Evolutionary conservation across 2,797 vertebrate genomes (phyloP), one percentile per base, ranked within the genome.

Genomic region (Pempheris klunzingeri): DNA sequence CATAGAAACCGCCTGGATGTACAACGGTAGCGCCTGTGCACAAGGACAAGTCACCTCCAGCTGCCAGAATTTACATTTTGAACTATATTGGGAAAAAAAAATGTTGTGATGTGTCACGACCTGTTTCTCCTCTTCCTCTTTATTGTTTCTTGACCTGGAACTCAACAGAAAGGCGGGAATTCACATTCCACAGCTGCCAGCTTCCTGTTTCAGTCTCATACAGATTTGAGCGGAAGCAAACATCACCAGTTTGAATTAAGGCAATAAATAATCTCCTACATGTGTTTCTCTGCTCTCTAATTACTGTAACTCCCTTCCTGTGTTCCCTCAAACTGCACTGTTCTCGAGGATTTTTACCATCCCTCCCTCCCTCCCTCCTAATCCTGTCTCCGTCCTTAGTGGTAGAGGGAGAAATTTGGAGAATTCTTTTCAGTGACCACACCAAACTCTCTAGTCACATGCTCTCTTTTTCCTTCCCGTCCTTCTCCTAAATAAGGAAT

Each of bases 401-500:
- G 87, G 89, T 85, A 46, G 64, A 86, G 71, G 41, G 72, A 93
- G 88, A 93, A 83, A 94, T 94, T 80, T 91, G 70, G 81, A 91
- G 90, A 94, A 95, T 95, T 94, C 88, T 32, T 90, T 82, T 89
- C 87, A 82, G 85, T 84, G 80, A 92, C 92, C 91, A 90, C 87
- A 92, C 90, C 77, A 87, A 83, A 82, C 87, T 78, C 78, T 87
- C 69, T 78, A 73, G 89, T 93, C 91, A 90, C 85, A 86, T 90
- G 87, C 18, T 58, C 78, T 55, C 76, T 76, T 88, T 90, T 84
- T 90, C 84, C 90, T 81, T 75, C 64, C 84, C 81, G 15, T 87
- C 82, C 85, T 87, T 88, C 87, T 91, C 90, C 93, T 92, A 94
- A 94, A 94, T 92, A 94, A 90, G 91, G 93, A 92, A 86, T 90